Conservation (phyloP, 2,113 vertebrate genomes). For the Oceanites oceanicus region DNA sequence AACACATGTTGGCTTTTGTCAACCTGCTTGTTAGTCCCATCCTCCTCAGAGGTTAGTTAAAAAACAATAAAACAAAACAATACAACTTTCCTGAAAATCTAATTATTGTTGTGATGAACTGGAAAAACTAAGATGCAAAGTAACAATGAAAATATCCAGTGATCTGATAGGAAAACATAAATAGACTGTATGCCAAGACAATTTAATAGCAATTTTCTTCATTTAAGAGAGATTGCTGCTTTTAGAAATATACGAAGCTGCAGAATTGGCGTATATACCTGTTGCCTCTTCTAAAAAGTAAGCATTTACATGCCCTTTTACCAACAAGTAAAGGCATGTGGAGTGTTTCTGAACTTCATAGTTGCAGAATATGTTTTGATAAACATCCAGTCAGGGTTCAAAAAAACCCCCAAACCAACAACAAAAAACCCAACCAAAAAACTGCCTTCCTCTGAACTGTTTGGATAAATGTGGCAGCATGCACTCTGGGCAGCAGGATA, state of each 20-base stretch:
- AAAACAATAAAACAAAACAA: neutral
- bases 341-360: neutral
- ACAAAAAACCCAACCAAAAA: neutral
- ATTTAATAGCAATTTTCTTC: neutral
- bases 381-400: neutral
- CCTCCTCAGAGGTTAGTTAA: neutral
- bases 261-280: neutral
- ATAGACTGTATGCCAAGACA: neutral
- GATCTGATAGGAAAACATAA: neutral
- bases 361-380: neutral
- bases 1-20: neutral
- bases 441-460: neutral
- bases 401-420: neutral
- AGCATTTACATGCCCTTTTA: neutral
- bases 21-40: neutral
- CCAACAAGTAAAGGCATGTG: neutral
- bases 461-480: neutral
- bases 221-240: neutral
- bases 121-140: neutral
- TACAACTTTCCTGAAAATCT: neutral
- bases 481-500: neutral
- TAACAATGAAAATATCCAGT: neutral
- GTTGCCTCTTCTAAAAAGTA: neutral
- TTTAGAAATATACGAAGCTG: neutral
- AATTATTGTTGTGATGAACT: neutral